These are phyloP conservation scores for Caretta caretta DNA, from an alignment of 2,113 vertebrate species.

Conservation along the genomic window DNA sequence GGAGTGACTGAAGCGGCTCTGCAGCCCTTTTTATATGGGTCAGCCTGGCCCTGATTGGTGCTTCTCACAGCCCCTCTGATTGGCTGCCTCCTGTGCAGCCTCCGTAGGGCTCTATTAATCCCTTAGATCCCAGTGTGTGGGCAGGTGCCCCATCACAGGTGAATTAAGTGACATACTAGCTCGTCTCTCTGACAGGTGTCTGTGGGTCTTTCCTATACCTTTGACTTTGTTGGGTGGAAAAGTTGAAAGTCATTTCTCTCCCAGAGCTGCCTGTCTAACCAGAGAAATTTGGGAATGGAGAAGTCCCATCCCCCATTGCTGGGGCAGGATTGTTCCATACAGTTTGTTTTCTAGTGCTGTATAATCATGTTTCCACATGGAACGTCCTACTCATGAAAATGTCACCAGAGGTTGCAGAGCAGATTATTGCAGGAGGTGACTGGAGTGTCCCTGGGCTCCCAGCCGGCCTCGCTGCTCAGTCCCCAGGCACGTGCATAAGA, in stretches of 20 bases:
- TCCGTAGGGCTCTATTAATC: too few species aligned
- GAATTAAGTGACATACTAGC: background rate
- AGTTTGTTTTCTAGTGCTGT: background rate
- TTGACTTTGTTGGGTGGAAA: background rate
- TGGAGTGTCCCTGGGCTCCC: background rate
- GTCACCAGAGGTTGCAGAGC: background rate
- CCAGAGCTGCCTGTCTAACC: background rate
- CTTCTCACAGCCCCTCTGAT: too few species aligned
- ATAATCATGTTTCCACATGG: background rate
- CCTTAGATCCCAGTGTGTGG: too few species aligned
- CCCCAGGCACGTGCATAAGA: background rate
- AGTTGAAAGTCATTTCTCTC: background rate
- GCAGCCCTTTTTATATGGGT: too few species aligned
- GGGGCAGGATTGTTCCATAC: background rate
- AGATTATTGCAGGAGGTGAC: background rate
- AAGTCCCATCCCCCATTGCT: background rate
- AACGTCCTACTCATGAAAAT: background rate
- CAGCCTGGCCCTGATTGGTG: too few species aligned
- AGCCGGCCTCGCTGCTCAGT: background rate
- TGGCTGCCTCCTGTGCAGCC: too few species aligned
- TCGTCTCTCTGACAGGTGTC: background rate
- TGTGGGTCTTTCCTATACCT: background rate
- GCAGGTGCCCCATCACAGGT: too few species aligned
- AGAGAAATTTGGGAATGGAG: background rate
- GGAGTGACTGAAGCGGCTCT: too few species aligned